Evolutionary conservation across 2,797 vertebrate genomes (phyloP), one percentile per base, ranked within the genome.

Genomic region (Geotrypetes seraphini): DNA sequence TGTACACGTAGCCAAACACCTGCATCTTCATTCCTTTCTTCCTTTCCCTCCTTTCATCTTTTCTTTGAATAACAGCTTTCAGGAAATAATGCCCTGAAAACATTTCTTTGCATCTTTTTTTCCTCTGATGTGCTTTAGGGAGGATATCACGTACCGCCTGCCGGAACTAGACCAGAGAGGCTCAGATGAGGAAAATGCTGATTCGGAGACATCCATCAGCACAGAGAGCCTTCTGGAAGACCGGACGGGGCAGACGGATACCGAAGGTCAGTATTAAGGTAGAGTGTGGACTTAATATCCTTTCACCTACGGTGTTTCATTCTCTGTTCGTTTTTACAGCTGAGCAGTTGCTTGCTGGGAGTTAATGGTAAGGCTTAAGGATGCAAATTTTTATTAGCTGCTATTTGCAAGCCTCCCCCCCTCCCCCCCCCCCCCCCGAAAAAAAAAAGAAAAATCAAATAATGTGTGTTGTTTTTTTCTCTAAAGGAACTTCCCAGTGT

Each of bases 201-300:
- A 99, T 63, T 99, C 92, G 0, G 95, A 98, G 64, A 86, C 89
- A 0, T 99, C 93, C 0, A 81, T 84, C 10, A 99, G 96, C 78
- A 93, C 95, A 0, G 93, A 99, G 81, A 97, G 96, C 57, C 83
- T 98, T 22, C 58, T 97, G 30, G 91, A 96, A 1, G 92, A 93
- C 19, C 84, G 86, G 5, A 54, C 65, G 1, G 71, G 71, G 14
- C 57, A 67, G 69, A 58, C 66, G 17, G 84, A 89, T 47, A 63
- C 69, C 24, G 89, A 95, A 84, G 92, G 92, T 95, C 78, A 90
- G 91, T 92, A 83, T 78, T 78, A 73, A 81, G 79, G 78, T 77
- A 71, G 70, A 38, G 57, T 62, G 67, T 46, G 53, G 39, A 42
- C 50, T 25, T 34, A 61, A 65, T 62, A 51, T 50, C 52, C 63